A percentile compares a stretch with the other conserved stretches of the same genome.
phyloP scores from a whole-genome alignment of 2,797 vertebrate genomes.

The Chromobotia macracanthus region DNA sequence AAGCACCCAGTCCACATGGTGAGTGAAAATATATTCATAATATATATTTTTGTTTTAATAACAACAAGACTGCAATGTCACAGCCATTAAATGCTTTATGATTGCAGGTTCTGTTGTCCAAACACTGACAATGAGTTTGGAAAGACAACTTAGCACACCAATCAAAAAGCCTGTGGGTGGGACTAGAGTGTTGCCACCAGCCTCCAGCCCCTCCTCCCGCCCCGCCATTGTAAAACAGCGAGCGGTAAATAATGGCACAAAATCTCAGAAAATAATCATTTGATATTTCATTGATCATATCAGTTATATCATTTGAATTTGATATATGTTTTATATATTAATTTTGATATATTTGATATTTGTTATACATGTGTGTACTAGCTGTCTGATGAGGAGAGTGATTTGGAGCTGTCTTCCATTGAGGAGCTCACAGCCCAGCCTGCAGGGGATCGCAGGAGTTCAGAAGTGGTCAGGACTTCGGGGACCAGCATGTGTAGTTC shows the following conservation, averaged over 20 bases:
- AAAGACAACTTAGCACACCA: conserved; percentile 60
- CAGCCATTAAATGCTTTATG: not conserved
- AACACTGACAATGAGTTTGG: conserved; percentile 60
- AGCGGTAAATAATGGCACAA: conserved; percentile 29
- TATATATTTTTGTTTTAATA: not conserved
- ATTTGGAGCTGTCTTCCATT: conserved; percentile 70
- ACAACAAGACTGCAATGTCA: not conserved
- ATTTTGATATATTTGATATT: too few species aligned
- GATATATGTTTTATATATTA: not conserved
- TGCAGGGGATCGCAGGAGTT: conserved; percentile 43
- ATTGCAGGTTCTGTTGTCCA: conserved; percentile 67
- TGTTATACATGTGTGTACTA: conserved; percentile 35
- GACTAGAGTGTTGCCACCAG: conserved; percentile 53
- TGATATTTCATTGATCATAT: too few species aligned
- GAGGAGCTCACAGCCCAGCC: conserved; percentile 64
- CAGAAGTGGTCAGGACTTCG: conserved; percentile 55
- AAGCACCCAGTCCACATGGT: conserved; percentile 50
- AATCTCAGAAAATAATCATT: not conserved
- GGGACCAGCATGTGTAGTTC: conserved; percentile 66
- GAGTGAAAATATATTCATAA: not conserved
- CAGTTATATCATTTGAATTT: not conserved
- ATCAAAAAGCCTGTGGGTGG: conserved; percentile 58
- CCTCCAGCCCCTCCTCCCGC: not conserved
- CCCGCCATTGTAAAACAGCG: conserved; percentile 13
- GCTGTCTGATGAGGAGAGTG: conserved; percentile 67